Evolutionary conservation across 1,140 invertebrate genomes (phyloP), one percentile per base, ranked within the genome.

Genomic region (Ceratosolen fusciceps): DNA sequence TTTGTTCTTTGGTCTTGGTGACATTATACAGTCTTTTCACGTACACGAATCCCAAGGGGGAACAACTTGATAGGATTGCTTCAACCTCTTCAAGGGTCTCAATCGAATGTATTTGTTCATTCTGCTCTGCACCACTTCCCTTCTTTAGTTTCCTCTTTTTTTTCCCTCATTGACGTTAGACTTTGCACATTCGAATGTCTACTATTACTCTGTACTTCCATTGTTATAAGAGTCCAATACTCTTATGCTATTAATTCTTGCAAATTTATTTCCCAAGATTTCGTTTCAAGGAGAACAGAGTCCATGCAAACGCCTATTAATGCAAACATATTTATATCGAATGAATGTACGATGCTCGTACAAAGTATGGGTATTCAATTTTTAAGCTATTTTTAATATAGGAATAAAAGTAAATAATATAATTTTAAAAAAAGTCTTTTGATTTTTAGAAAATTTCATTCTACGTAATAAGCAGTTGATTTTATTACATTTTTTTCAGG

Each of bases 11-110:
- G 19, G 24, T 31, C n/a, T 39, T 24, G 65, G 65, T 19, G 29
- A 47, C 3, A 14, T 72, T 31, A 29, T 43, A 49, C 19, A 78
- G 77, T 78, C 68, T 72, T 12, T 78, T 67, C 77, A 39, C 77
- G 77, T 78, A 72, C 49, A 1, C 37, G 29, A 75, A 31, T 52
- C 37, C 39, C 49, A 68, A 58, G 26, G 47, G 49, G 21, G 49
- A 68, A 56, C 49, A 60, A 39, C 52, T 19, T 58, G 29, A 19
- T 73, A n/a, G 31, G 24, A 56, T 52, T 77, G 29, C 24, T 34
- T 68, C 52, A 56, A 58, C 54, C 37, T 74, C 54, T 70, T 70
- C 43, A 24, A 24, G 4, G 21, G 29, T 65, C 34, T 37, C 16
- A 29, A 58, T 39, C 37, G 49, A n/a, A 21, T 73, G 19, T 47